These are phyloP conservation scores for Malacosoma neustria DNA, from an alignment of 2,888 invertebrate genomes.

Conservation along the genomic window DNA sequence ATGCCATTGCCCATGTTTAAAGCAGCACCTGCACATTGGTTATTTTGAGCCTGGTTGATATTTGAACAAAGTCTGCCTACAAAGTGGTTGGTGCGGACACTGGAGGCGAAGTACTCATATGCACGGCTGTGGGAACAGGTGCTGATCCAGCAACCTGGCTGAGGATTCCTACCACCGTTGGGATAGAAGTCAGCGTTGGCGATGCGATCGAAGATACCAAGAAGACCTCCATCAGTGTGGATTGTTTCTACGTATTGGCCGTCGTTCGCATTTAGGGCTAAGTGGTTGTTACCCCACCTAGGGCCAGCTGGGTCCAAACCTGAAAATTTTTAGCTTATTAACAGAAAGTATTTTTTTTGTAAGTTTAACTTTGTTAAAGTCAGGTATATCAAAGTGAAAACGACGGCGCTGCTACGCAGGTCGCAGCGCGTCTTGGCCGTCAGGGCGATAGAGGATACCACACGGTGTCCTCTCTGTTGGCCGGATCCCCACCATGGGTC, in stretches of 20 bases:
- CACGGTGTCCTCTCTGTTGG: no score
- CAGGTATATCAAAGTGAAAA: no score
- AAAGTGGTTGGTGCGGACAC: conserved; percentile 1
- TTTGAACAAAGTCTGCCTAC: background rate
- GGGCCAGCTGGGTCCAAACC: conserved; percentile 57
- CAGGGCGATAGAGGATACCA: no score
- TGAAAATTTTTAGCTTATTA: conserved; percentile 14
- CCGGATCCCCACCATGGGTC: no score
- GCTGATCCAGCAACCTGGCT: conserved; percentile 1
- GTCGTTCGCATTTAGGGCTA: conserved; percentile 30
- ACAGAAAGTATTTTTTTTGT: no score
- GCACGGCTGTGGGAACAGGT: conserved; percentile 2
- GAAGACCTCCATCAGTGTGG: conserved; percentile 46
- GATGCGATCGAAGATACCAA: conserved; percentile 42
- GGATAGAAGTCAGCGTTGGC: conserved; percentile 53
- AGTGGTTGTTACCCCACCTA: conserved; percentile 32
- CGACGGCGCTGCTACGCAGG: no score
- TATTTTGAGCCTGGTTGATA: background rate
- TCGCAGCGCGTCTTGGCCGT: no score
- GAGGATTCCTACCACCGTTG: conserved; percentile 11
- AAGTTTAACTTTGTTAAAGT: no score
- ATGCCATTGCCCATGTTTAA: conserved; percentile 39
- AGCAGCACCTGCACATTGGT: background rate
- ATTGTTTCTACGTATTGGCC: conserved; percentile 50
- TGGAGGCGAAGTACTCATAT: background rate